Evolutionary conservation across 2,888 invertebrate species (phyloP).

Genomic region (Malthinus seriepunctatus): DNA sequence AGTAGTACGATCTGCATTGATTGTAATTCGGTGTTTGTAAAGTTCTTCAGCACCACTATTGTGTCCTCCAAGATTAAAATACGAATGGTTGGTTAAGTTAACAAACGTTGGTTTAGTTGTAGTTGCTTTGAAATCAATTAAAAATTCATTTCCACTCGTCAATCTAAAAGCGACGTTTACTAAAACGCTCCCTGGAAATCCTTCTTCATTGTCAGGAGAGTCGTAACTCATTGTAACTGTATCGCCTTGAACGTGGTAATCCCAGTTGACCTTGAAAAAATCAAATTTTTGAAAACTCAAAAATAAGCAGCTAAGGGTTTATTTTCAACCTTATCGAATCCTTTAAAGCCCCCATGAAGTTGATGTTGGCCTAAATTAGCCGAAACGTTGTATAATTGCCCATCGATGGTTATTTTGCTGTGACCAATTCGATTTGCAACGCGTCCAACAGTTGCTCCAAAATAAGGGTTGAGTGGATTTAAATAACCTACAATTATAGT

Average conservation of each 20-base stretch:
- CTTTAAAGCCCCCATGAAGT: constrained; percentile 82
- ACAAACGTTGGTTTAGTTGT: constrained; percentile 80
- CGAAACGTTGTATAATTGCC: constrained; percentile 69
- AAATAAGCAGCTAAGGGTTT: not conserved
- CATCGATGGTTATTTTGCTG: constrained; percentile 71
- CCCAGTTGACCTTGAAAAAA: constrained; percentile 70
- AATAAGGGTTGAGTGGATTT: constrained; percentile 73
- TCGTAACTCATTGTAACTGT: constrained; percentile 74
- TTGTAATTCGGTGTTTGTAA: constrained; percentile 69
- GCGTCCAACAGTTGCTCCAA: constrained; percentile 86
- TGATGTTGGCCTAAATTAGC: constrained; percentile 72
- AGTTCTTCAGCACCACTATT: constrained; percentile 67
- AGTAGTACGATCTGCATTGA: constrained; percentile 79
- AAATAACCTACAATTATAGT: constrained; percentile 63
- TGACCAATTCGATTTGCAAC: constrained; percentile 81
- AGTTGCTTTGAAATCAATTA: constrained; percentile 74
- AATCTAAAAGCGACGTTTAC: constrained; percentile 73
- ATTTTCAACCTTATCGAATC: constrained; percentile 72
- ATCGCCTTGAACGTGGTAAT: constrained; percentile 61
- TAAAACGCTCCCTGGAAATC: constrained; percentile 84
- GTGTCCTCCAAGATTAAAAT: constrained; percentile 93
- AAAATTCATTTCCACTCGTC: constrained; percentile 72
- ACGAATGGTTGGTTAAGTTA: constrained; percentile 86
- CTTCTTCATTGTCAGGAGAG: constrained; percentile 81
- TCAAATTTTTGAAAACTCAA: not conserved